Percentiles rank a stretch among this genome's conserved stretches.
Conservation (phyloP, 92 coral and sea anemone species). For the Zoanthus solanderi region DNA sequence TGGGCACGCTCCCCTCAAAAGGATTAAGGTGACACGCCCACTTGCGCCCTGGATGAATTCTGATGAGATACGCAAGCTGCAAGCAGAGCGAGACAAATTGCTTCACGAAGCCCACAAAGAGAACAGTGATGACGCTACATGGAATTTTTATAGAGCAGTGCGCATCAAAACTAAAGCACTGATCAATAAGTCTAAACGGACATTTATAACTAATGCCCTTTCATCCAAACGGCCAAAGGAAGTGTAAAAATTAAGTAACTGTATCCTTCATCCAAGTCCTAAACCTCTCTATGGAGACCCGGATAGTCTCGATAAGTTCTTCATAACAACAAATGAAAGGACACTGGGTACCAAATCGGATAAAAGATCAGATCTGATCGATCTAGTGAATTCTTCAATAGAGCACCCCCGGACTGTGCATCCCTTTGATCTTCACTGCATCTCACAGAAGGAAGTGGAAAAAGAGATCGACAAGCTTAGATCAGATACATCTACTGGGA, state of each 20-base stretch:
- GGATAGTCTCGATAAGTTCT: conserved; percentile 52
- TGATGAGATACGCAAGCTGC: conserved; percentile 33
- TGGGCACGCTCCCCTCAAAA: conserved; percentile 65
- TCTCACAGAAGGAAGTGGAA: conserved; percentile 40
- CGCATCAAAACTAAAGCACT: conserved; percentile 58
- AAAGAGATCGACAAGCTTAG: conserved; percentile 31
- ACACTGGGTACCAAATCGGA: conserved; percentile 43
- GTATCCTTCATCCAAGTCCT: conserved; percentile 61
- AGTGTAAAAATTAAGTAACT: conserved; percentile 57
- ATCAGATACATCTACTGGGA: conserved; percentile 65
- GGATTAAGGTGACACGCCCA: conserved; percentile 60
- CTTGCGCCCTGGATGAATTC: conserved; percentile 74
- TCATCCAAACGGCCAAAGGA: conserved; percentile 62
- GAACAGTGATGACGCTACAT: conserved; percentile 34
- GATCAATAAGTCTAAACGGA: conserved; percentile 32
- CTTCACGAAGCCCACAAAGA: conserved; percentile 57
- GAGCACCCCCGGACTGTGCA: conserved; percentile 17
- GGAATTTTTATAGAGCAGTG: conserved; percentile 44
- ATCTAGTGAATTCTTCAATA: conserved; percentile 31
- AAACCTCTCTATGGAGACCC: conserved; percentile 61
- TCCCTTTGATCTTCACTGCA: conserved; percentile 30
- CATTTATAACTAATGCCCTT: conserved; percentile 60
- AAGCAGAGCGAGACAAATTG: conserved; percentile 49
- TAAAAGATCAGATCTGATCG: conserved; percentile 21
- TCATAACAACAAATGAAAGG: conserved; percentile 61